Evolutionary conservation across 2,888 invertebrate genomes (phyloP).

Genomic region (Amphipoea lucens): DNA sequence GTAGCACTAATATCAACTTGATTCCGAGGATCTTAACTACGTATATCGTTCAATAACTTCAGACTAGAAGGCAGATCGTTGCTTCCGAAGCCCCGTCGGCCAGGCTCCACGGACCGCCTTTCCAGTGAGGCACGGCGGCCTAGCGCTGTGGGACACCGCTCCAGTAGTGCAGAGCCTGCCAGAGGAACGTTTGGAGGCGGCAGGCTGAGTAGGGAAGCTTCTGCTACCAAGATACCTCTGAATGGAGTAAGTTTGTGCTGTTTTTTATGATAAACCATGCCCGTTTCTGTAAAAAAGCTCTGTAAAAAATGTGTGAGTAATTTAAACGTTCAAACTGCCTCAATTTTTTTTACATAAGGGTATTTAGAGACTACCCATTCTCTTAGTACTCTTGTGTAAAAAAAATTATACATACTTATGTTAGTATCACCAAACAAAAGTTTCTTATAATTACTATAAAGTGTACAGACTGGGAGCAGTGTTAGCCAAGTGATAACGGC

Average conservation of each 20-base stretch:
- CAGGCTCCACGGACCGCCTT: slow-evolving; percentile 82
- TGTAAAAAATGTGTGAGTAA: neutral
- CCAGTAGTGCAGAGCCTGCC: slow-evolving; percentile 84
- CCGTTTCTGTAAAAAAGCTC: neutral
- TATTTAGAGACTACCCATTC: neutral
- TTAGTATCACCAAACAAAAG: neutral
- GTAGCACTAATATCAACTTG: neutral
- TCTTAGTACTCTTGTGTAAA: no score
- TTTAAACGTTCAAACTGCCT: neutral
- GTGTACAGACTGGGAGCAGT: no score
- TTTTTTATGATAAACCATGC: neutral
- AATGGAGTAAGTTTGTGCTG: slow-evolving; percentile 73
- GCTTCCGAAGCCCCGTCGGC: slow-evolving; percentile 82
- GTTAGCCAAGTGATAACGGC: no score
- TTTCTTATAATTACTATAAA: neutral
- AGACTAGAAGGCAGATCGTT: slow-evolving; percentile 83
- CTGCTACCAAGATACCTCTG: slow-evolving; percentile 80
- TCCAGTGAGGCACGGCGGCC: slow-evolving; percentile 81
- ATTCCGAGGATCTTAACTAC: neutral
- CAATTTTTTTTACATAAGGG: neutral
- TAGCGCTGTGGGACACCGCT: slow-evolving; percentile 78
- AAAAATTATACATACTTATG: no score
- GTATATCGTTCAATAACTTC: neutral
- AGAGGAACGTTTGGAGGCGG: slow-evolving; percentile 76
- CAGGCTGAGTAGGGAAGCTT: slow-evolving; percentile 82